Conservation (phyloP, 1,140 invertebrate species). For the Thaumetopoea pityocampa region DNA sequence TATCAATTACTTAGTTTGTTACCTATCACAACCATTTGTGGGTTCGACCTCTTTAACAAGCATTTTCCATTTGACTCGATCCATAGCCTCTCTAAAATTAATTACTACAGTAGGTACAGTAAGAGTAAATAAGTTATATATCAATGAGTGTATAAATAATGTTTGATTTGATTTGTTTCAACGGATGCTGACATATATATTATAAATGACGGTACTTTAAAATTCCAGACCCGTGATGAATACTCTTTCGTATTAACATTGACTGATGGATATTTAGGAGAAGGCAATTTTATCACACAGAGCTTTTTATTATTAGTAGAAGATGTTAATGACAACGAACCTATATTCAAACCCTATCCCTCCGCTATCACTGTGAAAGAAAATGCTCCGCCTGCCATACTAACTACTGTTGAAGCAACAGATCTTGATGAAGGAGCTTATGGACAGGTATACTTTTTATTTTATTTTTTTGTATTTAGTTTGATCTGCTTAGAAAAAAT, state of each 20-base stretch:
- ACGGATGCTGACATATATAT: no score
- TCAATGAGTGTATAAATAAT: no score
- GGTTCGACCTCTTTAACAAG: no score
- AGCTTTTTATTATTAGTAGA: slow-evolving; percentile 91
- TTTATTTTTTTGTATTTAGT: slow-evolving; percentile 8
- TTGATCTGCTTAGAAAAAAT: no score
- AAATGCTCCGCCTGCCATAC: slow-evolving; percentile 83
- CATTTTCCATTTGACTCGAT: no score
- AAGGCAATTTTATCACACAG: slow-evolving; percentile 93
- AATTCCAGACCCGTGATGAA: slow-evolving; percentile 87
- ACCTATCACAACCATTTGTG: no score
- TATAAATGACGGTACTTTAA: no score
- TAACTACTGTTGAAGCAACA: slow-evolving; percentile 90
- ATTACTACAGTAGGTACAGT: no score
- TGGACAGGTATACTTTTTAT: slow-evolving; percentile 82
- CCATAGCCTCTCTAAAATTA: no score
- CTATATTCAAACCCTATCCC: slow-evolving; percentile 90
- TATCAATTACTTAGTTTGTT: no score
- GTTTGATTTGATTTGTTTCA: no score
- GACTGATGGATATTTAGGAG: slow-evolving; percentile 90
- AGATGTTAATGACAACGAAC: slow-evolving; percentile 94
- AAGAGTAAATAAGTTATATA: no score
- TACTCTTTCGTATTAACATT: slow-evolving; percentile 92
- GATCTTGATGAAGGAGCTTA: slow-evolving; percentile 94
- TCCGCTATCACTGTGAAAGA: slow-evolving; percentile 88